Conservation (phyloP, 2,888 invertebrate species). For the Trachelus tabidus region DNA sequence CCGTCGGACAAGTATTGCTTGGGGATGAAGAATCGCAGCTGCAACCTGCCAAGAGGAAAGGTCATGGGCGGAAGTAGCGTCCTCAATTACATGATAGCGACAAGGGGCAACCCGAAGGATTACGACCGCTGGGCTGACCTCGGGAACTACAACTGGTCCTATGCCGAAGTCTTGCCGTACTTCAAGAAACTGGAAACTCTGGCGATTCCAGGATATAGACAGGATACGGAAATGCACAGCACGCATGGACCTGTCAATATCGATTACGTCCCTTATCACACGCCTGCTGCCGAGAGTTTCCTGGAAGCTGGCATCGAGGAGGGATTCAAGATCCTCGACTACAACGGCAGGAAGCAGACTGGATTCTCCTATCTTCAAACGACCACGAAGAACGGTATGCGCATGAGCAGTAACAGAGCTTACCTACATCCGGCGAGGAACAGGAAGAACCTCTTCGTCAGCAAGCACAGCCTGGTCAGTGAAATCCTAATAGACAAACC, state of each 20-base stretch:
- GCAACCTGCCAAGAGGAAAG: constrained; percentile 72
- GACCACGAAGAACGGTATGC: constrained; percentile 74
- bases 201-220: constrained; percentile 24
- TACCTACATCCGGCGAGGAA: constrained; percentile 73
- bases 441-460: constrained; percentile 73
- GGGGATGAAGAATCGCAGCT: constrained; percentile 62
- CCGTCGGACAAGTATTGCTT: constrained; percentile 79
- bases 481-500: constrained; percentile 71
- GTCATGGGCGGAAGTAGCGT: constrained; percentile 86
- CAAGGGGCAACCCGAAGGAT: constrained; percentile 77
- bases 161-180: constrained; percentile 77
- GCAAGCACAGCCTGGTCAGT: constrained; percentile 72
- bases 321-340: constrained; percentile 72
- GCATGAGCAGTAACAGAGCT: constrained; percentile 76
- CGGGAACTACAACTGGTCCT: constrained; percentile 82
- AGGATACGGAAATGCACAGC: constrained; percentile 69
- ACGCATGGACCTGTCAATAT: constrained; percentile 71
- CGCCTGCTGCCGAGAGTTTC: constrained; percentile 73
- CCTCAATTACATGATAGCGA: constrained; percentile 85
- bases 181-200: constrained; percentile 83
- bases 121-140: constrained; percentile 81
- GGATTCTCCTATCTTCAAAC: constrained; percentile 74
- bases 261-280: constrained; percentile 69
- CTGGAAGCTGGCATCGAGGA: constrained; percentile 73
- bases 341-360: constrained; percentile 73